These are phyloP conservation scores for Rhodeus uyekii DNA, from an alignment of 2,797 vertebrate genomes.

Conservation along the genomic window DNA sequence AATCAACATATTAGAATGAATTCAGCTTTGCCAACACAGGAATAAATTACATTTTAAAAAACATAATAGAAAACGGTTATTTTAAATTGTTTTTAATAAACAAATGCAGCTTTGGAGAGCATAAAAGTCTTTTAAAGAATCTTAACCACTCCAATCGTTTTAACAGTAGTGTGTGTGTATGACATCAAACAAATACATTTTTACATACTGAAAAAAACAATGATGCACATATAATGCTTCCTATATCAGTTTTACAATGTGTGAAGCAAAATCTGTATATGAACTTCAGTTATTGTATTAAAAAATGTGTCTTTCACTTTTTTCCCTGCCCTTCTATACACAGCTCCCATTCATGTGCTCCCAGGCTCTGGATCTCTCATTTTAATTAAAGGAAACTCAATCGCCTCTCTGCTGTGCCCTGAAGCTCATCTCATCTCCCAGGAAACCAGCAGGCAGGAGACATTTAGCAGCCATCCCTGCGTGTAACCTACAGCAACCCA, in stretches of 20 bases:
- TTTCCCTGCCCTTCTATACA: slow-evolving; percentile 43
- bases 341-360: slow-evolving; percentile 67
- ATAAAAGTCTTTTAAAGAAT: neutral
- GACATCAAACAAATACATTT: neutral
- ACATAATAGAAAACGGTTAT: neutral
- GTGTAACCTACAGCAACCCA: slow-evolving; percentile 46
- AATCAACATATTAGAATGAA: neutral
- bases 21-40: neutral
- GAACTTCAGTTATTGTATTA: neutral
- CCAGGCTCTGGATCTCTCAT: slow-evolving; percentile 67
- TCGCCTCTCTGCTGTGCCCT: slow-evolving; percentile 59
- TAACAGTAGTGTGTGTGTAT: neutral
- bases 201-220: neutral
- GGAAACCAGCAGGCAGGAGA: slow-evolving; percentile 69
- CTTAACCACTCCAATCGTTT: neutral
- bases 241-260: neutral
- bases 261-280: neutral
- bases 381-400: slow-evolving; percentile 77
- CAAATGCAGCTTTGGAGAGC: neutral
- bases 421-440: slow-evolving; percentile 70
- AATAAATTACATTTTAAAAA: neutral
- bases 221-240: neutral
- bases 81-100: neutral
- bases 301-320: slow-evolving; percentile 3
- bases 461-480: slow-evolving; percentile 59